Conservation (phyloP, 2,113 vertebrate species). For the Hemiprocne comata region DNA sequence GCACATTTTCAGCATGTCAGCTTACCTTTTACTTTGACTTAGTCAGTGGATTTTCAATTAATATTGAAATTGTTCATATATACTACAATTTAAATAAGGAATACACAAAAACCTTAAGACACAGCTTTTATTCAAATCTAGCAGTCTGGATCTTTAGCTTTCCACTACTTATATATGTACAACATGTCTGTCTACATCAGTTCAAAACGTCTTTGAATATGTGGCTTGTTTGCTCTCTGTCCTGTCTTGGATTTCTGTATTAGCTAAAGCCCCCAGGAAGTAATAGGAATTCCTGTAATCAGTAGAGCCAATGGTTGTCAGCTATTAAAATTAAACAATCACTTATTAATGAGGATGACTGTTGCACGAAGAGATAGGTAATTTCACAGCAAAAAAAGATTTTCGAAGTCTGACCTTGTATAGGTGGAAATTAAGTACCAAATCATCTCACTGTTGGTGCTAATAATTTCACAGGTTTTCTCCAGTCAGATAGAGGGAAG, state of each 20-base stretch:
- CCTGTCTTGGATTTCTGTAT: not conserved
- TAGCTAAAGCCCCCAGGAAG: not conserved
- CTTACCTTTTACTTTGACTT: not conserved
- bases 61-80: not conserved
- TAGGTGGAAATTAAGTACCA: not conserved
- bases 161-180: not conserved
- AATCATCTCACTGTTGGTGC: not conserved
- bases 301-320: not conserved
- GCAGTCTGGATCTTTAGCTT: not conserved
- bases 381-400: not conserved
- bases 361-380: not conserved
- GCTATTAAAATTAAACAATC: not conserved
- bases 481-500: not conserved
- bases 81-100: not conserved
- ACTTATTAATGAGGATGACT: not conserved
- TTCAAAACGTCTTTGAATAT: not conserved
- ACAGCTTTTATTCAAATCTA: not conserved
- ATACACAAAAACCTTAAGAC: not conserved
- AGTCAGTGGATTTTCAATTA: not conserved
- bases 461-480: not conserved
- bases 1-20: not conserved
- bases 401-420: not conserved
- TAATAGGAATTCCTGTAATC: not conserved
- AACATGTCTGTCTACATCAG: not conserved
- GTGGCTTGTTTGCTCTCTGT: not conserved